Evolutionary conservation across 2,888 invertebrate genomes (phyloP), one percentile per base, ranked within the genome.

Genomic region (Helobdella robusta): DNA sequence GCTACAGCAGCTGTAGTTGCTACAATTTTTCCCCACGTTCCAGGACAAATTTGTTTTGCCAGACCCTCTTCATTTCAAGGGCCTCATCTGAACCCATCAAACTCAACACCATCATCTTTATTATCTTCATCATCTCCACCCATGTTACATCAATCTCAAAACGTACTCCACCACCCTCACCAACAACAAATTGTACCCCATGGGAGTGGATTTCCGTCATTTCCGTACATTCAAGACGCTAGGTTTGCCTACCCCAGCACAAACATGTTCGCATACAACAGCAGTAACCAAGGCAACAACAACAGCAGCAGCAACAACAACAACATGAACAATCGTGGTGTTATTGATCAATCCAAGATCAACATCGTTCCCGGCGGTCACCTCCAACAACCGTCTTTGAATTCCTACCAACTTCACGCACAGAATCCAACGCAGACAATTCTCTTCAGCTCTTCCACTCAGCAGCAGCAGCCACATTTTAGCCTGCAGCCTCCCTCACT

Each of bases 401-500:
- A 44, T 23, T 44, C 46, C 20, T 23, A 8, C 48, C 28, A 62
- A 28, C 44, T 46, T 2, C 2, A 48, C 18, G 23, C 62, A 20
- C n/a, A n/a, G n/a, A n/a, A n/a, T n/a, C 46, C 62, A 2, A 62
- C 50, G 4, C 34, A 48, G 3, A 62, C 62, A n/a, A 30, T 62
- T 35, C 50, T 62, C 34, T 62, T 62, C 20, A 35, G 50, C n/a
- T 32, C 62, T 11, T 32, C 62, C n/a, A n/a, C n/a, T n/a, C n/a
- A n/a, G n/a, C n/a, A n/a, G n/a, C n/a, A n/a, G 18, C 62, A 62
- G 30, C 62, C 48, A 2, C 62, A 40, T 32, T 23, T 62, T 34
- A 62, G 50, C 62, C 46, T 62, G 30, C 62, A 62, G 30, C 62
- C 20, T n/a, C 44, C 44, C n/a, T 48, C 62, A 8, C 46, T 44